Evolutionary conservation across 2,797 vertebrate species (phyloP).

Genomic region (Chloroceryle amazona): DNA sequence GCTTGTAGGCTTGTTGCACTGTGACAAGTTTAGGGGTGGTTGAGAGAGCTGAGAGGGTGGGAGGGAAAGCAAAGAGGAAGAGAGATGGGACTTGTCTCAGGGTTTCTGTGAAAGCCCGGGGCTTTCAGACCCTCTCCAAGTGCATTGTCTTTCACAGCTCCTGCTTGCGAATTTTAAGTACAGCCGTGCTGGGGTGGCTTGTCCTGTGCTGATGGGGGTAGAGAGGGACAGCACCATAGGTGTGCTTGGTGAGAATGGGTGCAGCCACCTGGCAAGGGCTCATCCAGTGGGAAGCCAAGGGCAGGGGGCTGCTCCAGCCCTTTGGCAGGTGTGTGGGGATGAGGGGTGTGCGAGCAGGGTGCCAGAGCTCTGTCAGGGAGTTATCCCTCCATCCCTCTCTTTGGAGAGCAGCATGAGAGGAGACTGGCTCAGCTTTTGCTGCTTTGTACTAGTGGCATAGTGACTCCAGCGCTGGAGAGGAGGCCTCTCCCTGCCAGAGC

Average conservation of each 20-base stretch:
- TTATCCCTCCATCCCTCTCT: background rate
- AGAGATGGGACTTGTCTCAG: conserved; percentile 71
- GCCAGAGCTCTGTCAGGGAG: background rate
- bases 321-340: background rate
- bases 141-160: conserved; percentile 67
- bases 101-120: conserved; percentile 63
- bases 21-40: conserved; percentile 81
- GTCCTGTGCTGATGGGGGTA: background rate
- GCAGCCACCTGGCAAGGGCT: background rate
- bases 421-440: background rate
- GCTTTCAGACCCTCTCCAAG: conserved; percentile 69
- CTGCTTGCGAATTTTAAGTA: conserved; percentile 69
- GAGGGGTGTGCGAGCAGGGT: background rate
- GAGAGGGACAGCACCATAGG: background rate
- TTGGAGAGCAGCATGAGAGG: background rate
- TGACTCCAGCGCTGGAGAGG: background rate
- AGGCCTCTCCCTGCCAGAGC: background rate
- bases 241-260: background rate
- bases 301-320: background rate
- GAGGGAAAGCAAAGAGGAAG: conserved; percentile 40
- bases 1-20: conserved; percentile 80
- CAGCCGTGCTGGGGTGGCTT: background rate
- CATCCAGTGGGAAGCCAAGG: background rate
- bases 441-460: background rate
- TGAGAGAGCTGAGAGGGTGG: conserved; percentile 50